phyloP scores from a whole-genome alignment of 2,888 invertebrate genomes.

The Belgica antarctica region DNA sequence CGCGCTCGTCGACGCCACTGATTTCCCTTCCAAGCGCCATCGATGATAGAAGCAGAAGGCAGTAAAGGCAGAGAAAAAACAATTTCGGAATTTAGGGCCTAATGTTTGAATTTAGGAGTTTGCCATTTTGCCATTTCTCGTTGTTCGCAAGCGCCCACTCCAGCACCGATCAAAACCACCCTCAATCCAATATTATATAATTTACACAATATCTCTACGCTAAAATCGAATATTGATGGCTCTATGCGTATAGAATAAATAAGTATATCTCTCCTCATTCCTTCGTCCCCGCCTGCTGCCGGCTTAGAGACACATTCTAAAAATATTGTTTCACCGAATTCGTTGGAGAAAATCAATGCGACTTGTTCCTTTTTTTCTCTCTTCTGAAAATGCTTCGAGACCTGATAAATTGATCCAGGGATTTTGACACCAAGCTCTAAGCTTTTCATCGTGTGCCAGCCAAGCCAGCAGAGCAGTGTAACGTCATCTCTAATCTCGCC shows the following conservation, averaged over 20 bases:
- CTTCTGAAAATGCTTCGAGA: not conserved
- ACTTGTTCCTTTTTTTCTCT: not conserved
- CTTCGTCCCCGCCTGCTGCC: not conserved
- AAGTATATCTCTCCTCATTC: slow-evolving; percentile 10
- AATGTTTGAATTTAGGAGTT: slow-evolving; percentile 11
- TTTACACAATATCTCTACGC: slow-evolving; percentile 38
- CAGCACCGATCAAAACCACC: not conserved
- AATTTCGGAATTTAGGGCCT: not conserved
- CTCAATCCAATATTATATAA: slow-evolving; percentile 29
- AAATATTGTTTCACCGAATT: slow-evolving; percentile 7
- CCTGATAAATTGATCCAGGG: slow-evolving; percentile 17
- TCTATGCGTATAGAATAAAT: slow-evolving; percentile 40
- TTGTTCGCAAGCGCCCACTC: not conserved
- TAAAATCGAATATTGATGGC: slow-evolving; percentile 41
- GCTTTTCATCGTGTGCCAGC: not conserved
- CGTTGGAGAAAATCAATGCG: slow-evolving; percentile 26
- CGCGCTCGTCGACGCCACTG: not conserved
- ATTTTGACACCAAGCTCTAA: not conserved
- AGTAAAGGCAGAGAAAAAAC: not conserved
- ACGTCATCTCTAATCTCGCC: not conserved
- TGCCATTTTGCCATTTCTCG: not conserved
- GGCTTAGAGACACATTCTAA: not conserved
- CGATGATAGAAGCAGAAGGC: not conserved
- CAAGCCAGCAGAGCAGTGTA: not conserved
- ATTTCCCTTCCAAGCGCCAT: not conserved